Evolutionary conservation across 2,797 vertebrate genomes (phyloP), one percentile per base, ranked within the genome.

Genomic region (Cirrhinus molitorella): DNA sequence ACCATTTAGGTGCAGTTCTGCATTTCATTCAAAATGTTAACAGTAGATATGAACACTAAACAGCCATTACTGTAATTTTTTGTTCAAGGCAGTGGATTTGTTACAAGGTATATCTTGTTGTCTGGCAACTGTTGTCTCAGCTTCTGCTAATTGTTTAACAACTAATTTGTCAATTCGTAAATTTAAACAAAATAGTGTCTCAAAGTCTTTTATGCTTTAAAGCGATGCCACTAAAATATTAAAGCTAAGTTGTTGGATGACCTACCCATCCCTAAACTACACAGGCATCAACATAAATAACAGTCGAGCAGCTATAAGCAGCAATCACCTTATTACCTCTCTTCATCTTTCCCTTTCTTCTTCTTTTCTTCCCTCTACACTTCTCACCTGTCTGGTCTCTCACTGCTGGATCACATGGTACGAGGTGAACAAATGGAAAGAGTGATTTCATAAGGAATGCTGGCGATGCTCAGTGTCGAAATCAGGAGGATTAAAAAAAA

Each of bases 361-460:
- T 55, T 13, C 5, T 40, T 43, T 7, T 47, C 23, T 70, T 55
- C 28, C 23, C 19, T 73, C 9, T 25, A 19, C 13, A 53, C 25
- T 31, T 25, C 21, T 34, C 40, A 25, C 40, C 43, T 28, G 81
- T 82, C 80, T 79, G 79, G 3, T 49, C 72, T 85, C 77, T 75
- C 51, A 28, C 34, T 74, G 31, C 37, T 67, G 85, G 85, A 88
- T 92, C 88, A 88, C 87, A 87, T 90, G 90, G 90, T 87, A 88
- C 88, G 89, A 91, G 81, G 85, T 92, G 89, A 92, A 90, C 85
- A 83, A 92, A 91, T 90, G 92, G 92, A 94, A 95, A 93, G 89
- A 91, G 74, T 93, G 89, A 92, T 92, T 93, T 92, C 85, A 93
- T 85, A 78, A 89, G 85, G 84, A 83, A 88, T 83, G 84, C 85